phyloP scores from a whole-genome alignment of 2,888 invertebrate genomes.

The Xylophagus ater region DNA sequence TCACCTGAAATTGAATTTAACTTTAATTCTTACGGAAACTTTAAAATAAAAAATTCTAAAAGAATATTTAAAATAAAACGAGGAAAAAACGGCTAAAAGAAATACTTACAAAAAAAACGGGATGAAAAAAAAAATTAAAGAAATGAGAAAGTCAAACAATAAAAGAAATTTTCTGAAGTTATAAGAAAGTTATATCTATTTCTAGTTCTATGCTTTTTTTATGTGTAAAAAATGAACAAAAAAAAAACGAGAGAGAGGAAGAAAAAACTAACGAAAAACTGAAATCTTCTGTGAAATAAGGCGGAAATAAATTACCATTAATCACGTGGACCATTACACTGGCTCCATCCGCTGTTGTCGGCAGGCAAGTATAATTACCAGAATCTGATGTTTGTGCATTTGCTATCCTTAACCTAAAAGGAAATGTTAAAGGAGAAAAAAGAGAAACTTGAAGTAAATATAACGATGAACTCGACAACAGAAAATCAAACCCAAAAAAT shows the following conservation, averaged over 20 bases:
- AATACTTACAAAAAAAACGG: too few species aligned
- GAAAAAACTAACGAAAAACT: not conserved
- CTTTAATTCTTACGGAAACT: too few species aligned
- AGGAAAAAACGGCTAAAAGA: too few species aligned
- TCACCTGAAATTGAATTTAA: conserved; percentile 69
- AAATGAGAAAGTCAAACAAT: not conserved
- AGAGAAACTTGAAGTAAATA: too few species aligned
- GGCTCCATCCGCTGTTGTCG: conserved; percentile 72
- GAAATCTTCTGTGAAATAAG: conserved; percentile 5
- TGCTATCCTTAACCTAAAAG: conserved; percentile 53
- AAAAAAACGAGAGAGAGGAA: not conserved
- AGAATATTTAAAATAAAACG: too few species aligned
- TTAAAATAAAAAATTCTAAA: too few species aligned
- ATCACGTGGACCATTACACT: conserved; percentile 82
- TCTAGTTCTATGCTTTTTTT: not conserved
- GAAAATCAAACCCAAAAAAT: too few species aligned
- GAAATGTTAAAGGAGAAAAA: too few species aligned
- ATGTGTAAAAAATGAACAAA: not conserved
- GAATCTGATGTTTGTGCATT: conserved; percentile 66
- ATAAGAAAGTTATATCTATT: not conserved
- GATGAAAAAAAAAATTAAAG: not conserved
- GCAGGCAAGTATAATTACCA: conserved; percentile 81
- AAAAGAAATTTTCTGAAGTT: not conserved
- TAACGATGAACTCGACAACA: too few species aligned
- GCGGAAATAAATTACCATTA: conserved; percentile 53